A percentile compares a stretch with the other conserved stretches of the same genome.
Conservation (phyloP, 53 echinoderm and acorn worm genomes). For the Paracentrotus lividus region DNA sequence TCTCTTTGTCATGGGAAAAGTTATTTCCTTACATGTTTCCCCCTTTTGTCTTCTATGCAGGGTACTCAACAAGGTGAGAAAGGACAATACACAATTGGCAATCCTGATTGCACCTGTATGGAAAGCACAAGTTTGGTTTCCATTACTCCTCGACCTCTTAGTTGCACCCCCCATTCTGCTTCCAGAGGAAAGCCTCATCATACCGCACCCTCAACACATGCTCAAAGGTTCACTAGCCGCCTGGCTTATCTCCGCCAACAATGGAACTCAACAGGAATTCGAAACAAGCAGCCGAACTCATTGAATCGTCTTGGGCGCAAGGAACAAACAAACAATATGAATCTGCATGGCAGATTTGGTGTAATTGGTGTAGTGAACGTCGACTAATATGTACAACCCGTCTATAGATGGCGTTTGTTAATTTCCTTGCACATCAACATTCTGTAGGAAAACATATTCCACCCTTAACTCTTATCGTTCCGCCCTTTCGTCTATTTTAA, state of each 20-base stretch:
- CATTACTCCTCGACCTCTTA: constrained; percentile 62
- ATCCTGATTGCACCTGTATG: neutral
- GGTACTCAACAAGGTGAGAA: constrained; percentile 51
- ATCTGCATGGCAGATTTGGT: constrained; percentile 75
- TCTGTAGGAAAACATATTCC: neutral
- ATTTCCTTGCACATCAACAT: neutral
- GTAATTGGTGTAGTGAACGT: neutral
- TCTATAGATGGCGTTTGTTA: neutral
- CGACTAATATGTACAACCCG: neutral
- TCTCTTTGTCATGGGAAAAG: constrained; percentile 42
- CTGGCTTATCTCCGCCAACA: constrained; percentile 70
- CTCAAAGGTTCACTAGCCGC: constrained; percentile 58
- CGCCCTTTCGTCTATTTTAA: constrained; percentile 6
- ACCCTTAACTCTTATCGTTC: neutral
- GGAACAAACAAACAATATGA: constrained; percentile 75
- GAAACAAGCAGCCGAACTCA: constrained; percentile 68
- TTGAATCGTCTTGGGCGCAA: constrained; percentile 64
- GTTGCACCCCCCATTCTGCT: constrained; percentile 67
- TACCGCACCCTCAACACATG: neutral
- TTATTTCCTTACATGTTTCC: constrained; percentile 37
- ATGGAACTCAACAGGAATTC: constrained; percentile 66
- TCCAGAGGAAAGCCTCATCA: constrained; percentile 52
- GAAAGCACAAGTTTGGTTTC: constrained; percentile 22
- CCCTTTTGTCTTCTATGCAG: constrained; percentile 56
- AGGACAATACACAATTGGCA: neutral